Evolutionary conservation across 64 coral and sea anemone genomes (phyloP), one percentile per base, ranked within the genome.

Genomic region (Astreopora myriophthalma): DNA sequence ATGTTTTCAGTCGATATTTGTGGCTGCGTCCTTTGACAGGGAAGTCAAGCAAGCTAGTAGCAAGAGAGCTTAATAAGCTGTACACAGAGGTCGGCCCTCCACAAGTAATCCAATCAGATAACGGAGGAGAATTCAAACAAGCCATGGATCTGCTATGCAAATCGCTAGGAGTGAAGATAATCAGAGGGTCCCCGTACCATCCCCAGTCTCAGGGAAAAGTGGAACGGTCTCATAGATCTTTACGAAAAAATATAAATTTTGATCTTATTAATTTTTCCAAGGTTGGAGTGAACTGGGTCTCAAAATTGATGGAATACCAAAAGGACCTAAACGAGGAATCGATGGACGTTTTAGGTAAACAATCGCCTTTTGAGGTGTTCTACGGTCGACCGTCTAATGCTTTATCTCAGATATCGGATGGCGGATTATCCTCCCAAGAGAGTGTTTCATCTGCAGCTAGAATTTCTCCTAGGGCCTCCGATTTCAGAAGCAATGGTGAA

Each of bases 121-220:
- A 36, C 28, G 72, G 72, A 22, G 29, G 29, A 75, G 39, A 28
- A 44, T 75, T 75, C 2, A 36, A 75, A 75, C 16, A 36, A 44
- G 33, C 28, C 17, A 31, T 75, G 72, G 19, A 22, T 20, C 19
- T 28, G 17, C 72, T 75, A 19, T 75, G 72, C 20, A 35, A 44
- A 5, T 36, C 28, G 19, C 19, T 75, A 23, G 19, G 17, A 44
- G 33, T 36, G 16, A 76, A 49, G 26, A 76, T 76, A 22, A 76
- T 76, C 14, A 40, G 26, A 46, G 16, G 35, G 8, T 34, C 28
- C 5, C 74, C 74, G 20, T 75, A 36, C 85, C 87, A 55, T 66
- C 75, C 46, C 60, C 67, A 76, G 57, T 86, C 38, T 46, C 74
- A 90, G 75, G 85, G 92, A 17, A 94, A 94, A 74, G 76, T 94